Evolutionary conservation across 2,888 invertebrate genomes (phyloP), one percentile per base, ranked within the genome.

Genomic region (Yponomeuta cagnagella): DNA sequence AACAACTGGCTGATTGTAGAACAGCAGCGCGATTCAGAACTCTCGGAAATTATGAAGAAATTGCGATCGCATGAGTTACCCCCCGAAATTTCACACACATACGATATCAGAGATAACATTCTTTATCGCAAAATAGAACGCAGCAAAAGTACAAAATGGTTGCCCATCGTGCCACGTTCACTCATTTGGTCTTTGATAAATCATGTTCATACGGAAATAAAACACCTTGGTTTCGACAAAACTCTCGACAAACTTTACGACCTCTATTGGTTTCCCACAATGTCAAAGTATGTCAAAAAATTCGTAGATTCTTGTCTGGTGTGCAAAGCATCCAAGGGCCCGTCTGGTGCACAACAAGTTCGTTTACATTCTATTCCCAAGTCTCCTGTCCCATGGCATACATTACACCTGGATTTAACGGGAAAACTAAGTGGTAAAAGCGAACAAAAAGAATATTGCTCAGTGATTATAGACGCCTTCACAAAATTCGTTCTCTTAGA

Each of bases 331-430:
- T 74, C 81, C 0, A 83, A 83, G 71, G 74, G 77, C 10, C 52
- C 48, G 10, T 76, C 79, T 0, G 82, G 83, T 5, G 76, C 74
- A 67, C 31, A 73, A 10, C 80, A 79, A 69, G 76, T 73, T 30
- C 74, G 76, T 67, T 33, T 83, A 1, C 81, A 83, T 68, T 77
- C 82, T 0, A 81, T 80, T 12, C 80, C 80, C 0, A 84, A 80
- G 23, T 23, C 23, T 23, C 23, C 23, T 33, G 48, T 68, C 9
- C 68, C 68, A 8, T 68, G 68, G 68, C 68, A 68, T n/a, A 68
- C 68, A 43, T 15, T 68, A 15, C 68, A 68, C 33, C 37, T 68
- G 6, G 68, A 68, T n/a, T 4, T 31, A 9, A 68, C 43, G 8
- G 68, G 68, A 10, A 68, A 68, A 48, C n/a, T 80, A 1, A 76